Base-by-base conservation (phyloP, 2,888 invertebrate genomes). In the Cryptocephalus primarius region DNA sequence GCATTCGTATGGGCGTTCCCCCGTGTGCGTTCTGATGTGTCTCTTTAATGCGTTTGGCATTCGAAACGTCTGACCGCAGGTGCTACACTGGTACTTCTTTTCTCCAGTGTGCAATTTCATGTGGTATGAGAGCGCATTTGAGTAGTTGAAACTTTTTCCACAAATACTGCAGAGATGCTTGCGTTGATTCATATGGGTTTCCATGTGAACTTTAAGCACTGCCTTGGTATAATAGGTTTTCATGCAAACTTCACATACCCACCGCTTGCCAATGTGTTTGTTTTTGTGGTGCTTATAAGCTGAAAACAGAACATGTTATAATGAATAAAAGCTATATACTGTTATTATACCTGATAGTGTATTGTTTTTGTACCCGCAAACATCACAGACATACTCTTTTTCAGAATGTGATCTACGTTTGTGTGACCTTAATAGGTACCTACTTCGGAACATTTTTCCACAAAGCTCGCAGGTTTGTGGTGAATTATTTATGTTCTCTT, bases 71-170 rank as follows among this genome's bases (percentile, higher is more conserved):
- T 53, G 53, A 1, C 52, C 54, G 45, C 63, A 64, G 41, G 55
- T 59, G 9, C 55, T 50, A 44, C 63, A 64, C 33, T 54, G 50
- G 32, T 58, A 63, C 31, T 52, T 59, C 40, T 59, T 58, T 44
- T 64, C 62, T 0, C 57, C 58, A 2, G 59, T 60, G 42, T 63
- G 63, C n/a, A 56, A 46, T 6, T 60, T 50, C 58, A 62, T 56
- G 44, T 63, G 63, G 42, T 63, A 63, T 6, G 46, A 47, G 32
- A 62, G 52, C 1, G 61, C 59, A 62, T 85, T 87, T 8, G 85
- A 83, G 62, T 88, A 87, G 66, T 87, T 87, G 74, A 88, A 88
- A 32, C 84, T 85, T 63, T 88, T 88, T 36, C 85, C 84, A 60
- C 88, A 88, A 66, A 85, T 83, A 10, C 82, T 82, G 69, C 88